Evolutionary conservation across 1,140 invertebrate species (phyloP).

Genomic region (Heterodera schachtii): DNA sequence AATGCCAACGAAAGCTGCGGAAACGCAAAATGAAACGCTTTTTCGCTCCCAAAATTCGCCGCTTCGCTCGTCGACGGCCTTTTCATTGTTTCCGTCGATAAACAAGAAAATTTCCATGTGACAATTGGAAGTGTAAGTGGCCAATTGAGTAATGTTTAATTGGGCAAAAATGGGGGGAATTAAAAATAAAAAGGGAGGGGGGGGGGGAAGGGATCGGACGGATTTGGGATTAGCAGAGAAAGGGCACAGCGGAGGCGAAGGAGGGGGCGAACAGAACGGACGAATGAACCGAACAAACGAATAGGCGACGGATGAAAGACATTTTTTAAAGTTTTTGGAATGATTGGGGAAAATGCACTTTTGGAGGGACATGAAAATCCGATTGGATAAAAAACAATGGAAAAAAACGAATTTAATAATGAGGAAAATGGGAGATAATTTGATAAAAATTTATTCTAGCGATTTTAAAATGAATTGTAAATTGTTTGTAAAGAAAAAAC

Average conservation of each 20-base stretch:
- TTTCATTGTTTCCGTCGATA: not conserved
- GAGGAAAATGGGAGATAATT: too few species aligned
- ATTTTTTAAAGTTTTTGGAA: not conserved
- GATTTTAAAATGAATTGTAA: not conserved
- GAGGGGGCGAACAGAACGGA: not conserved
- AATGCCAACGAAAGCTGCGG: too few species aligned
- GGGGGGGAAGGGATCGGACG: not conserved
- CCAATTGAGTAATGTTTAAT: not conserved
- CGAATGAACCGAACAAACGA: not conserved
- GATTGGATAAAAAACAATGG: too few species aligned
- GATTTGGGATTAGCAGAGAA: not conserved
- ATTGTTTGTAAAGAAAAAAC: not conserved
- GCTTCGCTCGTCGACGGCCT: not conserved
- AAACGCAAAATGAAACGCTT: not conserved
- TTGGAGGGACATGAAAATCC: not conserved
- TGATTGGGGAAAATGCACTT: not conserved
- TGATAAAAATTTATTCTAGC: not conserved
- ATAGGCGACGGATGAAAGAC: too few species aligned
- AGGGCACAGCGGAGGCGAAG: too few species aligned
- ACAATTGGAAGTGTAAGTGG: not conserved
- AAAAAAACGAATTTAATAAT: too few species aligned
- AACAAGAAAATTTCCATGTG: not conserved
- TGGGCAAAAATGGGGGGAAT: constrained; percentile 2
- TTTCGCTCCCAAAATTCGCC: not conserved
- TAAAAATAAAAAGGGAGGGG: not conserved